Base-by-base conservation (phyloP, 92 coral and sea anemone genomes). In the Epizoanthus rinbou region DNA sequence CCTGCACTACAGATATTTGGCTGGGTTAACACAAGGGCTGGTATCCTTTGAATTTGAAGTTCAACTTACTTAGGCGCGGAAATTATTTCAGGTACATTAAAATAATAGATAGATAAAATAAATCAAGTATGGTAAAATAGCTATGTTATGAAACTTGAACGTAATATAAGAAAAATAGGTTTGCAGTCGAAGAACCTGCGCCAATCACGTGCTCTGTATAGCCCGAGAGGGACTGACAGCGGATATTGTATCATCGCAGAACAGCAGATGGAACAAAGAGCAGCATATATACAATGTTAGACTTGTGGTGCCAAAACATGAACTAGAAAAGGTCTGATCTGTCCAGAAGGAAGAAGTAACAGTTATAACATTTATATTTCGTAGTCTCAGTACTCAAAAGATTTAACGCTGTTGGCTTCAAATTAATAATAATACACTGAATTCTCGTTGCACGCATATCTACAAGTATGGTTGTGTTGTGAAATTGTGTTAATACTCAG, bases 181-280 rank as follows among this genome's bases (percentile, higher is more conserved):
- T 43, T 52, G 62, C 59, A 43, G 71, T 78, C 64, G 62, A 78
- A 78, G 25, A 78, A 50, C 71, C 57, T 41, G 71, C 41, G 37
- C 59, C 37, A 60, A 76, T 60, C 69, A 22, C 70, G 19, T 76
- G 82, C 82, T 62, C 62, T 5, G 23, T 62, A 50, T 50, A 50
- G 54, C 54, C 16, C 15, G 54, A 50, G 54, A 21, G 59, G 41
- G 54, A 78, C 58, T 14, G 72, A 78, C 70, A 78, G 64, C 64
- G 31, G 54, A 62, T 78, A 62, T 78, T 63, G 71, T 21, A 19
- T 23, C 5, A 13, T 11, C 16, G 22, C 47, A 15, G 43, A 63
- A 62, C 71, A 58, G 59, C 82, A 62, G 56, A 43, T 14, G 64
- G 13, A 37, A 22, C 71, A 78, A n/a, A 39, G 41, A 50, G 54